These are phyloP conservation scores for Clepsis dumicolana DNA, from an alignment of 2,888 invertebrate species.

Conservation along the genomic window DNA sequence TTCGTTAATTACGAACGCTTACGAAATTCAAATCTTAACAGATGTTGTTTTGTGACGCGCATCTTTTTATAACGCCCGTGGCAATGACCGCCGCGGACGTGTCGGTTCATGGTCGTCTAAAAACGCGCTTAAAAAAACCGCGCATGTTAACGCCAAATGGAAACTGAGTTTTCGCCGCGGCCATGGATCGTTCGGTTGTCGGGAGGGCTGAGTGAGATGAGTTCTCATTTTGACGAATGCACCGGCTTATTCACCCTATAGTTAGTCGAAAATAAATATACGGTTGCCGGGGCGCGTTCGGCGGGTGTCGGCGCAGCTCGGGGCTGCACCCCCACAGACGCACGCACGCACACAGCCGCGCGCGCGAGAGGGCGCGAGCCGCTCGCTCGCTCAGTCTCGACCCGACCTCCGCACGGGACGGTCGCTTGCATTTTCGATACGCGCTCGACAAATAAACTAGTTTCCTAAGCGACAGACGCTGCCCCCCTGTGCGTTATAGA, in stretches of 20 bases:
- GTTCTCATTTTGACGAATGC: conserved; percentile 54
- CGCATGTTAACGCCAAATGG: conserved; percentile 44
- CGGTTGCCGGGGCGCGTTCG: conserved; percentile 61
- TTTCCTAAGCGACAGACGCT: conserved; percentile 76
- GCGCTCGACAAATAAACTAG: conserved; percentile 82
- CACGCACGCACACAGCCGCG: conserved; percentile 65
- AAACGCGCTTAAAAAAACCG: conserved; percentile 58
- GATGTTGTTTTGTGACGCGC: conserved; percentile 70
- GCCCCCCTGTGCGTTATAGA: conserved; percentile 69
- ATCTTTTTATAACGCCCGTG: conserved; percentile 80
- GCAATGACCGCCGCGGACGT: conserved; percentile 79
- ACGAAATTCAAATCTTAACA: conserved; percentile 45
- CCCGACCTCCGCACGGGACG: conserved; percentile 74
- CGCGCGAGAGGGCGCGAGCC: conserved; percentile 75
- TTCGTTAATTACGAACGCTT: conserved; percentile 31
- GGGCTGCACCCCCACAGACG: conserved; percentile 60
- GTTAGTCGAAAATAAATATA: conserved; percentile 75
- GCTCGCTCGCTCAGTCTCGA: conserved; percentile 84
- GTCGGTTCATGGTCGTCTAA: conserved; percentile 81
- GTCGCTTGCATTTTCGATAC: conserved; percentile 73
- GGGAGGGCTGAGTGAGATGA: background rate
- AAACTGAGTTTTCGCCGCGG: conserved; percentile 33
- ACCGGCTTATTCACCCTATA: conserved; percentile 66
- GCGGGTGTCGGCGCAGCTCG: conserved; percentile 66
- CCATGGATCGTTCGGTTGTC: conserved; percentile 15